Percentiles rank a stretch among this genome's conserved stretches.
Conservation (phyloP, 2,797 vertebrate species). For the Morelia viridis region DNA sequence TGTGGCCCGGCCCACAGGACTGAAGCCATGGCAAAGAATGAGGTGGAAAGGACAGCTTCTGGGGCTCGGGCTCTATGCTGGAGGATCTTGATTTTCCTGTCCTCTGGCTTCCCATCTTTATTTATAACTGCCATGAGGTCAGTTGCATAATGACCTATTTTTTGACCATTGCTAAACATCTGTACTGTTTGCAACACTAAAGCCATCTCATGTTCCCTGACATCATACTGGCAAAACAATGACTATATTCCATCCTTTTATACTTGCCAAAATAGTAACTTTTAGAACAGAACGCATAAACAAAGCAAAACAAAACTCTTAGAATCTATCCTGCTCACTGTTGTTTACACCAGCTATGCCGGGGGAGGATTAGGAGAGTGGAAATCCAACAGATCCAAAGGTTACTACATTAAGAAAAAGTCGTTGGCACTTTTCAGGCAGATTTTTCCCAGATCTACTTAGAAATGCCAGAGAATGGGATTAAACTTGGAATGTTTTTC, state of each 20-base stretch:
- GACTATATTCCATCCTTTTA: neutral
- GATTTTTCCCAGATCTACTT: neutral
- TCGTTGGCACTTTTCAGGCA: neutral
- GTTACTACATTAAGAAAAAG: neutral
- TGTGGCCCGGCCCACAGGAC: neutral
- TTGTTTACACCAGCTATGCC: neutral
- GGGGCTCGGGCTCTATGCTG: neutral
- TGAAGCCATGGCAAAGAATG: neutral
- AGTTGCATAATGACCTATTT: neutral
- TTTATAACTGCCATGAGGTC: neutral
- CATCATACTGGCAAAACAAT: neutral
- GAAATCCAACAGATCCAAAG: neutral
- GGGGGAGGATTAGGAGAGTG: neutral
- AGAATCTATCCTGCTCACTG: neutral
- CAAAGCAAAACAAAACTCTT: neutral
- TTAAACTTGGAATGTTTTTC: neutral
- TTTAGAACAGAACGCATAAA: neutral
- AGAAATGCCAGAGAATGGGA: neutral
- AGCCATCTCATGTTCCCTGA: neutral
- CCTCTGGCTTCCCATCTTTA: neutral
- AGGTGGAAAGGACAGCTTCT: neutral
- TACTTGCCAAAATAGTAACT: neutral
- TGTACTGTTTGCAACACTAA: neutral
- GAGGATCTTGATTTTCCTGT: neutral
- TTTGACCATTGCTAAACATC: conserved; percentile 14